A percentile compares a stretch with the other conserved stretches of the same genome.
Conservation (phyloP, 2,888 invertebrate species). For the Plagodis pulveraria region DNA sequence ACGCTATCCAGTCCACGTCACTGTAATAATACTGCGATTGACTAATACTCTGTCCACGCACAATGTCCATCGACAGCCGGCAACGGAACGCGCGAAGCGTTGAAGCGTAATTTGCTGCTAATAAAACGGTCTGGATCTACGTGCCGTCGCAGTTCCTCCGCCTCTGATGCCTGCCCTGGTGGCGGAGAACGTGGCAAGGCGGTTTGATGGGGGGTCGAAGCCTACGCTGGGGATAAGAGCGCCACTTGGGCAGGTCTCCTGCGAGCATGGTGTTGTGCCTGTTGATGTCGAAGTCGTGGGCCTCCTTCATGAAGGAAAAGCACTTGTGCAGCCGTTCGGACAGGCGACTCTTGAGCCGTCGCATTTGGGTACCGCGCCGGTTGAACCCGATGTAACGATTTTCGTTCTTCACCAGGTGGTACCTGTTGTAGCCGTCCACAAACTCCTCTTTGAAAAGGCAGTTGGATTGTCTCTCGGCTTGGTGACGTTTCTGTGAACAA, state of each 20-base stretch:
- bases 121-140: conserved; percentile 61
- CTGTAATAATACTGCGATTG: conserved; percentile 85
- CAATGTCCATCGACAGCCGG: conserved; percentile 80
- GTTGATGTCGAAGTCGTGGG: conserved; percentile 86
- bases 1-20: conserved; percentile 82
- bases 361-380: conserved; percentile 84
- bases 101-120: conserved; percentile 80
- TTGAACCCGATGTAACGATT: conserved; percentile 88
- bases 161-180: conserved; percentile 76
- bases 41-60: conserved; percentile 84
- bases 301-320: conserved; percentile 87
- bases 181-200: conserved; percentile 74
- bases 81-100: conserved; percentile 83
- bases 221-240: conserved; percentile 70
- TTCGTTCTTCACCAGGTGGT: conserved; percentile 85
- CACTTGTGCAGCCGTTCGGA: conserved; percentile 81
- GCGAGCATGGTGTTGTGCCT: conserved; percentile 85
- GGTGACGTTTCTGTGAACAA: conserved; percentile 77
- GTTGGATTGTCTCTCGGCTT: conserved; percentile 84
- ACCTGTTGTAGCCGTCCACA: conserved; percentile 87
- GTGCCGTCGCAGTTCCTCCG: conserved; percentile 80
- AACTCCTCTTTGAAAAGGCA: conserved; percentile 88
- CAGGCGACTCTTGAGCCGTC: conserved; percentile 69
- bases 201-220: conserved; percentile 70
- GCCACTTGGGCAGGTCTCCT: conserved; percentile 73